phyloP scores from a whole-genome alignment of 2,113 vertebrate species.

The Chaenogobius annularis region DNA sequence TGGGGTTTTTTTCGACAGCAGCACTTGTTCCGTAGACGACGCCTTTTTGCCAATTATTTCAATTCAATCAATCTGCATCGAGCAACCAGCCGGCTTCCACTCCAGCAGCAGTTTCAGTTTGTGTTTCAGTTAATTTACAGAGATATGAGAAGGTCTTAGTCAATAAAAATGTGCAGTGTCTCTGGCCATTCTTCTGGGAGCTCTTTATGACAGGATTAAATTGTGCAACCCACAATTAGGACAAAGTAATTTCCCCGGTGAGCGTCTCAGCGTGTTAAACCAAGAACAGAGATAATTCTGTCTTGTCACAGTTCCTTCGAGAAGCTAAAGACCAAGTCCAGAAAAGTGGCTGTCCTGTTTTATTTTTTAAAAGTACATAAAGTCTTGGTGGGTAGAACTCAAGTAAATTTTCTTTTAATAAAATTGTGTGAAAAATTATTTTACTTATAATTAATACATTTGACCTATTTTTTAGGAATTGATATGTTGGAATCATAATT shows the following conservation, averaged over 20 bases:
- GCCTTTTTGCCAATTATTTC: constrained; percentile 29
- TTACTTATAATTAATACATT: too few relatives aligned
- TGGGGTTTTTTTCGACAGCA: constrained; percentile 13
- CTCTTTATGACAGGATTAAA: constrained; percentile 62
- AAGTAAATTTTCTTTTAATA: too few relatives aligned
- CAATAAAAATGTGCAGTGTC: constrained; percentile 51
- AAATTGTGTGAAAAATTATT: too few relatives aligned
- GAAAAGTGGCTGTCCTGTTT: constrained; percentile 40
- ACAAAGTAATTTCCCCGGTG: constrained; percentile 61
- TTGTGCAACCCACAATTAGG: constrained; percentile 56
- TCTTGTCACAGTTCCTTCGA: constrained; percentile 3
- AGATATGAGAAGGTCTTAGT: constrained; percentile 47
- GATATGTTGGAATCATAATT: too few relatives aligned
- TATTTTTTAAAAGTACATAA: background rate
- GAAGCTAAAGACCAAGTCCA: constrained; percentile 16
- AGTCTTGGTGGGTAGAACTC: too few relatives aligned
- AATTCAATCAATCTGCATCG: constrained; percentile 29
- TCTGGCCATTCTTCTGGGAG: constrained; percentile 37
- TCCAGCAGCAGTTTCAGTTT: constrained; percentile 32
- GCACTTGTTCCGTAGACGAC: constrained; percentile 3
- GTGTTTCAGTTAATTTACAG: constrained; percentile 36
- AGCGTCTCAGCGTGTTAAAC: constrained; percentile 14
- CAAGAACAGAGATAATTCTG: constrained; percentile 37
- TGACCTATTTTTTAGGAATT: too few relatives aligned
- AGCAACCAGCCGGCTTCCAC: constrained; percentile 22